Base-by-base conservation (phyloP, 2,113 vertebrate species). In the Prionailurus bengalensis region DNA sequence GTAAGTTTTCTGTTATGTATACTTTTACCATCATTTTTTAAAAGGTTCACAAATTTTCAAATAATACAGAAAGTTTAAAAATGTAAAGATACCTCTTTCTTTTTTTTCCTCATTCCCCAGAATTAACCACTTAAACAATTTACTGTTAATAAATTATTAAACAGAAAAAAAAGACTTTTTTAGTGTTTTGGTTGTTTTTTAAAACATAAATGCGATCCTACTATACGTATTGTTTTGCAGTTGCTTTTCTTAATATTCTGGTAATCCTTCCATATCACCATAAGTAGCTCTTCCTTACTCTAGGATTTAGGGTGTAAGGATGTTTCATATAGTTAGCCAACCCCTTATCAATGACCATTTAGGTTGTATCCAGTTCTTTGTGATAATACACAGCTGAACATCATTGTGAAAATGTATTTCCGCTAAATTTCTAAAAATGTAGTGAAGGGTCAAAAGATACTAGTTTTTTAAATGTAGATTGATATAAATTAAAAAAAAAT, bases 211-310 rank as follows among this genome's bases (percentile, higher is more conserved):
- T 89, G 74, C 71, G 15, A 66, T 80, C 8, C 25, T 88, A 78
- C 17, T 68, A 10, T 17, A 74, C 29, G 14, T 83, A 55, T 80
- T 65, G 17, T 42, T 63, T 58, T 76, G 9, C 12, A 81, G 16
- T 84, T 94, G 36, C 25, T 63, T 89, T 89, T 83, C 31, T 86
- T 42, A 58, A 58, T 84, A 68, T 91, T 91, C 73, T 95, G 29
- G 45, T 36, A 91, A 58, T 85, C 12, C 42, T 73, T 93, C 23
- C 33, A 15, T 63, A 74, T 63, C 21, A 92, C 31, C 10, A 63
- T 83, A 61, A 48, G 15, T 73, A 45, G 39, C n/a, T 94, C 66
- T 65, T 66, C 63, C 58, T 58, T 14, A 21, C 7, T 76, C 25
- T 76, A 63, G 78, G 25, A 81, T 71, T 81, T 94, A 61, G 79